Conservation (phyloP, 2,888 invertebrate genomes). For the Drosophila meridionalis region DNA sequence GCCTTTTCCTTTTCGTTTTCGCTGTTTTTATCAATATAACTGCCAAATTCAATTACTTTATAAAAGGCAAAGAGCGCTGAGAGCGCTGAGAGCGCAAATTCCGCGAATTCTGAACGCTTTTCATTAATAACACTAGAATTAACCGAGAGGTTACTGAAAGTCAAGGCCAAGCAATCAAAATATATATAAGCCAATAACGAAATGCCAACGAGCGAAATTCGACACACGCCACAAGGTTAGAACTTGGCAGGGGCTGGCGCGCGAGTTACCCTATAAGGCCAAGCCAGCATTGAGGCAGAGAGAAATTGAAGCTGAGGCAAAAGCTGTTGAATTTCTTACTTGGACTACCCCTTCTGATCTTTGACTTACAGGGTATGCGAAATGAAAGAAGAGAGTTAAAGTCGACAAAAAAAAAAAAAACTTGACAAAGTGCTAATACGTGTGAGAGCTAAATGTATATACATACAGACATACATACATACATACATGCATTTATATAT, state of each 20-base stretch:
- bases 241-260: not conserved
- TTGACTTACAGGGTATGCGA: conserved; percentile 12
- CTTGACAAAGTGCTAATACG: conserved; percentile 70
- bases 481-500: not conserved
- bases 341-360: not conserved
- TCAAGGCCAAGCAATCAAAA: conserved; percentile 74
- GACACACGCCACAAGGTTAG: conserved; percentile 52
- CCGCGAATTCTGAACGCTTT: conserved; percentile 52
- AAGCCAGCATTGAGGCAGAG: no score
- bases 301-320: not conserved
- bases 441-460: conserved; percentile 42
- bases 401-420: conserved; percentile 14
- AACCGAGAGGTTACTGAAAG: conserved; percentile 77
- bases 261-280: conserved; percentile 23
- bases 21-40: conserved; percentile 51
- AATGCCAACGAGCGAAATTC: conserved; percentile 49
- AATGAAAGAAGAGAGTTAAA: conserved; percentile 23
- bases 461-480: not conserved
- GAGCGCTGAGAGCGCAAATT: conserved; percentile 45
- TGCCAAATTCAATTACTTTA: conserved; percentile 67
- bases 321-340: no score
- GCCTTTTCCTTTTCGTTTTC: no score
- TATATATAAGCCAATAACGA: conserved; percentile 52
- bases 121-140: conserved; percentile 80
- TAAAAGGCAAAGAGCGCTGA: conserved; percentile 20